Evolutionary conservation across 1,140 invertebrate species (phyloP).

Genomic region (Trichomalopsis sarcophagae): DNA sequence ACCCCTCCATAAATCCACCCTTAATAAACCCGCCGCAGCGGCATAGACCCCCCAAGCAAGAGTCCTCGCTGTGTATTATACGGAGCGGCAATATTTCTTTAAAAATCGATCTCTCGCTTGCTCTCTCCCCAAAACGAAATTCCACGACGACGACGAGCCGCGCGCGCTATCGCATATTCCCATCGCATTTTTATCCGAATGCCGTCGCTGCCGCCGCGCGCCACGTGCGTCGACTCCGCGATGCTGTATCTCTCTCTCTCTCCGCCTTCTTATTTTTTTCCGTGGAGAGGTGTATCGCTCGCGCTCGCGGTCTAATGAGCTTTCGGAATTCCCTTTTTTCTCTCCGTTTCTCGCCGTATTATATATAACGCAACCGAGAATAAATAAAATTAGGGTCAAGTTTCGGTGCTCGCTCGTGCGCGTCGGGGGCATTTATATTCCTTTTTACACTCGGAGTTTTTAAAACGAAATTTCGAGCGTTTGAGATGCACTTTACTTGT

Average conservation of each 20-base stretch:
- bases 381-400: constrained; percentile 23
- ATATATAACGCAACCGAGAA: not conserved
- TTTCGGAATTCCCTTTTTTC: constrained; percentile 30
- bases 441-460: no score
- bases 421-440: no score
- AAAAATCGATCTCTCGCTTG: constrained; percentile 42
- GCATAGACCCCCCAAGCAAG: constrained; percentile 19
- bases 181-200: constrained; percentile 40
- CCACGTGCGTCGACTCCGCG: constrained; percentile 6
- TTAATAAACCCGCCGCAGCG: constrained; percentile 45
- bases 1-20: constrained; percentile 51
- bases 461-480: not conserved
- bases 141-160: constrained; percentile 14
- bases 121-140: constrained; percentile 34
- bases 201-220: not conserved
- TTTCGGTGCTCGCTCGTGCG: not conserved
- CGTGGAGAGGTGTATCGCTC: not conserved
- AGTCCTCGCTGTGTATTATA: not conserved
- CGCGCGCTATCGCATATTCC: constrained; percentile 38
- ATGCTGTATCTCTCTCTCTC: not conserved
- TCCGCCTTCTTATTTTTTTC: not conserved
- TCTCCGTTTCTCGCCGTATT: not conserved
- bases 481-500: no score
- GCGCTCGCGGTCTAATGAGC: constrained; percentile 22
- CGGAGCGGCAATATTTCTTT: constrained; percentile 36